Evolutionary conservation across 2,113 vertebrate genomes (phyloP).

Genomic region (Garra rufa): DNA sequence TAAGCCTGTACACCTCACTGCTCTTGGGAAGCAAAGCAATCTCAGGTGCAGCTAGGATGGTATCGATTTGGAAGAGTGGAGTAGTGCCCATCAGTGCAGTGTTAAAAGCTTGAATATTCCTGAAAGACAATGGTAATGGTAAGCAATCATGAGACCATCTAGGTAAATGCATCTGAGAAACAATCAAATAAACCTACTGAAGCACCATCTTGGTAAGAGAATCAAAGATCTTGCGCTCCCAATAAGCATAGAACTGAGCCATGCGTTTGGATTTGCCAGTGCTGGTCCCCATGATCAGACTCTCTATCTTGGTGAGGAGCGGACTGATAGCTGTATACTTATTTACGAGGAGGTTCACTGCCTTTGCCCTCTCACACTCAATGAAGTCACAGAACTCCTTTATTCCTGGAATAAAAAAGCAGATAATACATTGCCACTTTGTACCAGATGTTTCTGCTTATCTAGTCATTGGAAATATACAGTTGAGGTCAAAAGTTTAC

Average conservation of each 20-base stretch:
- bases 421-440: not conserved
- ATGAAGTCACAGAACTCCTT: slow-evolving; percentile 88
- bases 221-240: slow-evolving; percentile 86
- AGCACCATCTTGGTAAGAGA: slow-evolving; percentile 83
- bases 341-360: slow-evolving; percentile 76
- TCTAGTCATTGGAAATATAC: not conserved
- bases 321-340: slow-evolving; percentile 84
- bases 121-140: slow-evolving; percentile 60
- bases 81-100: slow-evolving; percentile 72
- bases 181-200: slow-evolving; percentile 76
- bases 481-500: no score
- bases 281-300: slow-evolving; percentile 80
- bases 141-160: not conserved
- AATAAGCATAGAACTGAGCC: slow-evolving; percentile 84
- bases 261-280: slow-evolving; percentile 83
- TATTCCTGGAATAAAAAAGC: slow-evolving; percentile 72
- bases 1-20: slow-evolving; percentile 82
- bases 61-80: slow-evolving; percentile 85
- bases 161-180: not conserved
- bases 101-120: slow-evolving; percentile 87
- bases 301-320: slow-evolving; percentile 85
- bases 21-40: slow-evolving; percentile 83
- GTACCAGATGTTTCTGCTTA: no score
- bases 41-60: slow-evolving; percentile 81
- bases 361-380: slow-evolving; percentile 79